Evolutionary conservation across 2,888 invertebrate genomes (phyloP).

Genomic region (Anoplius nigerrimus): DNA sequence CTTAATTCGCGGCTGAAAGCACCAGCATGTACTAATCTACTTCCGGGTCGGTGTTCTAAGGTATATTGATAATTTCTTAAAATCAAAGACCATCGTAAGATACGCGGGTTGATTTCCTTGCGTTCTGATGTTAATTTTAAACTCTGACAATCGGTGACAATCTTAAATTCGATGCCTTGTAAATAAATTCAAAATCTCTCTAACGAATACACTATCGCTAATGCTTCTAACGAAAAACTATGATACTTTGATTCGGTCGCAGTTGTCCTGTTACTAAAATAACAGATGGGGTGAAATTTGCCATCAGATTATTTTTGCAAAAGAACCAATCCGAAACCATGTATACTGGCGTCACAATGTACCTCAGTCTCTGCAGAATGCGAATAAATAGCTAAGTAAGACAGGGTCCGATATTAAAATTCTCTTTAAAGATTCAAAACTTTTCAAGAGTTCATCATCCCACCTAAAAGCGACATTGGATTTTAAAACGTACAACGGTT

Average conservation of each 20-base stretch:
- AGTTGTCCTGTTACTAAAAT: conserved; percentile 60
- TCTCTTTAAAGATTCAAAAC: conserved; percentile 48
- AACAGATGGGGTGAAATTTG: conserved; percentile 59
- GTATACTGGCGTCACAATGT: conserved; percentile 45
- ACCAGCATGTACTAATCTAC: too few species aligned
- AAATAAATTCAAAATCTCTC: conserved; percentile 52
- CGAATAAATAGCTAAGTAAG: conserved; percentile 56
- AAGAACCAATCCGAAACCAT: conserved; percentile 62
- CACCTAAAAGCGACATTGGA: conserved; percentile 47
- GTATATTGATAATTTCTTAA: too few species aligned
- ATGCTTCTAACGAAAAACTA: conserved; percentile 63
- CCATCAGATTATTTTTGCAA: conserved; percentile 58
- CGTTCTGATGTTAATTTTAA: conserved; percentile 48
- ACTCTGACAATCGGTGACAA: too few species aligned
- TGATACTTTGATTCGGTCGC: conserved; percentile 57
- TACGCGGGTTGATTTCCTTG: conserved; percentile 59
- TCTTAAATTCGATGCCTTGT: too few species aligned
- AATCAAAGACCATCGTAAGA: conserved; percentile 49
- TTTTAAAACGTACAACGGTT: conserved; percentile 57
- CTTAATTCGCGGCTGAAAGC: too few species aligned
- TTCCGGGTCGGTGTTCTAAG: too few species aligned
- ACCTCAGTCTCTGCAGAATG: conserved; percentile 40
- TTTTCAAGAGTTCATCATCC: conserved; percentile 37
- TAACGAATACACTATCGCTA: conserved; percentile 47
- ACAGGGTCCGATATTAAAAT: conserved; percentile 51